Base-by-base conservation (phyloP, 2,888 invertebrate genomes). In the Acanthoscelides obtectus region DNA sequence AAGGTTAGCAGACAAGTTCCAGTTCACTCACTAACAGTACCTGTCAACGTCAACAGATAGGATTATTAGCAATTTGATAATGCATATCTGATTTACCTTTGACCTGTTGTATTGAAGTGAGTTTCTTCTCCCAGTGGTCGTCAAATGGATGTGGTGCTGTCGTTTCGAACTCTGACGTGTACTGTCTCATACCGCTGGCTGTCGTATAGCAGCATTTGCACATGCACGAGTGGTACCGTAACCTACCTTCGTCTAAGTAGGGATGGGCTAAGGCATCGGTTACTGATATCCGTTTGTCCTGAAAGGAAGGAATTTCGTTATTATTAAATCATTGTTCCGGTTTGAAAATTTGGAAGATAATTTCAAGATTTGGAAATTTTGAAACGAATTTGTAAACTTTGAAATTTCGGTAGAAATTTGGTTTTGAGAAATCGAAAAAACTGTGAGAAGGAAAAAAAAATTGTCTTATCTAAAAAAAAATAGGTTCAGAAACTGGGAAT, bases 141-240 rank as follows among this genome's bases (percentile, higher is more conserved):
- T 97, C 97, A 87, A 99, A 99, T 72, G 94, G 91, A 84, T 93
- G 93, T 74, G 93, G 91, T 76, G 98, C 96, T 77, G 92, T 91
- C 27, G 97, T 97, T 87, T 98, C 98, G 80, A 97, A 94, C 86
- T 98, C 97, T 65, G 91, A 88, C 73, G 93, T 92, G 88, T 96
- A 98, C 86, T 97, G 96, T 72, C 97, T 88, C 88, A 93, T 90
- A 69, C 91, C 91, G 72, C 90, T 89, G 73, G 89, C 89, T 76
- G 91, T 91, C 72, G 93, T 93, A 86, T 94, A 96, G 88, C 99
- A 99, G 84, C 99, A 99, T 85, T 94, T 94, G 89, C 99, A 99
- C 99, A 99, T 99, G 87, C 99, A 99, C 76, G 98, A 99, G 88
- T 99, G 99, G 89, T 98, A 99, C 82, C 99, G 92, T 82, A 99